Evolutionary conservation across 2,888 invertebrate species (phyloP).

Genomic region (Acronicta aceris): DNA sequence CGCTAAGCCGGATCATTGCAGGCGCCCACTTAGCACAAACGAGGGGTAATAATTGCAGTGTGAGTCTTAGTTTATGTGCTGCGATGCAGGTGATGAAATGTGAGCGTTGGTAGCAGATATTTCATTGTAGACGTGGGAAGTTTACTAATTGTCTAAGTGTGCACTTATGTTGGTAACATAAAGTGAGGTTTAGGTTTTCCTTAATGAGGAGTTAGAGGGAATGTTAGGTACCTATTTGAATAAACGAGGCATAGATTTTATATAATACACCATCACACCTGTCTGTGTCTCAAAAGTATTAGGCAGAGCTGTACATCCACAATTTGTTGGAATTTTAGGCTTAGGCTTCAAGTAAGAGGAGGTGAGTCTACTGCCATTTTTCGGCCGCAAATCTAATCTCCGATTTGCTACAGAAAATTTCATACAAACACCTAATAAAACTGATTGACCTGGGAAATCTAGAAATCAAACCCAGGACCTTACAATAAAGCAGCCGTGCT

Average conservation of each 20-base stretch:
- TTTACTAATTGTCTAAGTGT: background rate
- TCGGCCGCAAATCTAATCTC: too few relatives aligned
- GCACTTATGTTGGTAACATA: background rate
- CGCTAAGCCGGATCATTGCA: slow-evolving; percentile 69
- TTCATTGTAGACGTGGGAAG: background rate
- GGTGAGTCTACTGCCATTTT: too few relatives aligned
- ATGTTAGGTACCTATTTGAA: background rate
- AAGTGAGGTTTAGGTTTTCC: background rate
- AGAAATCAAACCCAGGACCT: too few relatives aligned
- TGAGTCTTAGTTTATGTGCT: slow-evolving; percentile 22
- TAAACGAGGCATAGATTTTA: background rate
- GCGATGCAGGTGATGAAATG: slow-evolving; percentile 28
- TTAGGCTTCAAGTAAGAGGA: too few relatives aligned
- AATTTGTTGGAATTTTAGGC: too few relatives aligned
- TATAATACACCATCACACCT: too few relatives aligned
- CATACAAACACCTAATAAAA: too few relatives aligned
- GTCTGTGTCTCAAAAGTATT: too few relatives aligned
- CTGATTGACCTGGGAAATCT: too few relatives aligned
- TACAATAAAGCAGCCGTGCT: too few relatives aligned
- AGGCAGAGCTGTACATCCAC: too few relatives aligned
- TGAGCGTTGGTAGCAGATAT: slow-evolving; percentile 10
- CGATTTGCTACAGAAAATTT: too few relatives aligned
- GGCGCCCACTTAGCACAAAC: slow-evolving; percentile 62
- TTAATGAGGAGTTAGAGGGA: background rate
- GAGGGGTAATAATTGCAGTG: slow-evolving; percentile 54